Conservation (phyloP, 2,888 invertebrate genomes). For the Omphaloscelis lunosa region DNA sequence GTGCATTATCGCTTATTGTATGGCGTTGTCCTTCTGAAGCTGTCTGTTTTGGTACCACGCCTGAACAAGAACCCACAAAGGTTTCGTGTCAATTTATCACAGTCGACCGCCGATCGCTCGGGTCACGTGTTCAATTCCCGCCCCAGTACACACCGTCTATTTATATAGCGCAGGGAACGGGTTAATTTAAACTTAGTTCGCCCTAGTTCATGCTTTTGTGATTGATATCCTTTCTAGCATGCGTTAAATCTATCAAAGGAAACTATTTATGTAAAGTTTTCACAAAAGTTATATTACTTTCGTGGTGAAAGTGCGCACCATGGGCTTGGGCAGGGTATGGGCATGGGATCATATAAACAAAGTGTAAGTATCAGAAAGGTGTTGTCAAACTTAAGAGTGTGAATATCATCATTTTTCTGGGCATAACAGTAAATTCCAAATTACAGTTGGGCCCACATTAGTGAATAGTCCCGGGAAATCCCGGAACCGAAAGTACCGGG, state of each 20-base stretch:
- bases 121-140: constrained; percentile 71
- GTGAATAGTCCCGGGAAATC: no score
- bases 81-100: constrained; percentile 69
- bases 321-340: no score
- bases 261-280: constrained; percentile 3
- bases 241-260: constrained; percentile 4
- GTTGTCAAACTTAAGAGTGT: no score
- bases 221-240: constrained; percentile 15
- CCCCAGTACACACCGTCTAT: constrained; percentile 68
- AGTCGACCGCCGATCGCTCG: constrained; percentile 62
- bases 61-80: constrained; percentile 47
- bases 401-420: no score
- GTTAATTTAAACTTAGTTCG: constrained; percentile 39
- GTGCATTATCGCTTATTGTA: background rate
- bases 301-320: background rate
- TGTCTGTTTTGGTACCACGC: background rate
- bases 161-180: constrained; percentile 49
- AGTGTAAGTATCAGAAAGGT: no score
- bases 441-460: no score
- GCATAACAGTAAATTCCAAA: no score
- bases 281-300: background rate
- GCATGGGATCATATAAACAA: background rate
- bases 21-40: no score
- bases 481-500: no score
- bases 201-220: constrained; percentile 24